These are phyloP conservation scores for Noctilio leporinus DNA, from an alignment of 2,113 vertebrate species.

Conservation along the genomic window DNA sequence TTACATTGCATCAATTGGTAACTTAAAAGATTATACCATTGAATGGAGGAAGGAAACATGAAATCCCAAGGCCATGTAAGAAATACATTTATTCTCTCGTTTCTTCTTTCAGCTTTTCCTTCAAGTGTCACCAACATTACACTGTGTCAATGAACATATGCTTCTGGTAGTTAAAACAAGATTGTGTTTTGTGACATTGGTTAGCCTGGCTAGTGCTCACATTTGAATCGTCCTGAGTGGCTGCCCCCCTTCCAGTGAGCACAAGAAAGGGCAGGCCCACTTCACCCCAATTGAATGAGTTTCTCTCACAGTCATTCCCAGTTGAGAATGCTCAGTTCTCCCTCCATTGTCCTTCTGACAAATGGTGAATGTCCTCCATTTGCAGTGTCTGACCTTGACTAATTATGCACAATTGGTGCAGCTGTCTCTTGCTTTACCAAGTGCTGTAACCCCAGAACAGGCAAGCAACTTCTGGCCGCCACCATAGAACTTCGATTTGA, in stretches of 20 bases:
- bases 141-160: constrained; percentile 77
- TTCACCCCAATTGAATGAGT: constrained; percentile 66
- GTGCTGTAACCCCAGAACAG: constrained; percentile 44
- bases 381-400: constrained; percentile 82
- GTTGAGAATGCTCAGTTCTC: constrained; percentile 62
- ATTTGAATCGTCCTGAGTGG: constrained; percentile 55
- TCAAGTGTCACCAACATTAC: constrained; percentile 62
- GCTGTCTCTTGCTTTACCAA: constrained; percentile 78
- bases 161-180: constrained; percentile 78
- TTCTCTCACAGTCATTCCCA: constrained; percentile 48
- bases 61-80: background rate
- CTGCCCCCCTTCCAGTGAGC: constrained; percentile 46
- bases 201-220: constrained; percentile 67
- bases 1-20: constrained; percentile 18
- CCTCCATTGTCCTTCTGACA: constrained; percentile 81
- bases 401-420: constrained; percentile 82
- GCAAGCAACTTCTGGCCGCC: constrained; percentile 73
- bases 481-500: constrained; percentile 75
- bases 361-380: constrained; percentile 81
- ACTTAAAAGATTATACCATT: constrained; percentile 18
- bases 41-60: background rate
- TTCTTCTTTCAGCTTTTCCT: background rate
- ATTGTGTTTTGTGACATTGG: constrained; percentile 68
- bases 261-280: constrained; percentile 61
- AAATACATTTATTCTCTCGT: background rate